Evolutionary conservation across 1,140 invertebrate species (phyloP).

Genomic region (Aphaenogaster rudis): DNA sequence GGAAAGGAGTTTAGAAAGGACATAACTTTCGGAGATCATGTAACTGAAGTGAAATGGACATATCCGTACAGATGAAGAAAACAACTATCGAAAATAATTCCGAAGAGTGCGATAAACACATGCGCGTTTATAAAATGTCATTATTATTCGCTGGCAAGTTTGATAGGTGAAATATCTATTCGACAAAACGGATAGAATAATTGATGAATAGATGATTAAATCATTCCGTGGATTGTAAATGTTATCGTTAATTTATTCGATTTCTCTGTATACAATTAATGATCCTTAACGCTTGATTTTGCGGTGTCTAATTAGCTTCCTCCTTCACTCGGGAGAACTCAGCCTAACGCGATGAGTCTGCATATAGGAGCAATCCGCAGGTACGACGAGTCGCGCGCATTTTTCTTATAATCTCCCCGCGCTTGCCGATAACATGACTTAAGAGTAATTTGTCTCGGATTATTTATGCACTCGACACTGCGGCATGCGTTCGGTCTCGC

Average conservation of each 20-base stretch:
- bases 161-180: not conserved
- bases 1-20: constrained; percentile 62
- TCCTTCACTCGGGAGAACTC: constrained; percentile 36
- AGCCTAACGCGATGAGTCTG: constrained; percentile 49
- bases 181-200: not conserved
- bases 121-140: constrained; percentile 38
- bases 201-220: not conserved
- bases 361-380: constrained; percentile 47
- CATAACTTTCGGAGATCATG: constrained; percentile 66
- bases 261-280: constrained; percentile 15
- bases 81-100: constrained; percentile 68
- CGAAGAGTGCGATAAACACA: constrained; percentile 10
- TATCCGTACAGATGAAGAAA: constrained; percentile 24
- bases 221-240: not conserved
- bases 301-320: constrained; percentile 55
- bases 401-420: constrained; percentile 49
- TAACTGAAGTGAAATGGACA: constrained; percentile 68
- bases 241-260: not conserved
- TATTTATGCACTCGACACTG: constrained; percentile 59
- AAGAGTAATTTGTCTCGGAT: constrained; percentile 63
- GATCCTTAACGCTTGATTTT: constrained; percentile 2
- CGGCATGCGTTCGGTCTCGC: constrained; percentile 51
- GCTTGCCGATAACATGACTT: constrained; percentile 63
- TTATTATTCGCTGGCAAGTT: constrained; percentile 41
- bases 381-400: constrained; percentile 12